phyloP scores from a whole-genome alignment of 1,140 invertebrate genomes.

The Hypothenemus hampei region DNA sequence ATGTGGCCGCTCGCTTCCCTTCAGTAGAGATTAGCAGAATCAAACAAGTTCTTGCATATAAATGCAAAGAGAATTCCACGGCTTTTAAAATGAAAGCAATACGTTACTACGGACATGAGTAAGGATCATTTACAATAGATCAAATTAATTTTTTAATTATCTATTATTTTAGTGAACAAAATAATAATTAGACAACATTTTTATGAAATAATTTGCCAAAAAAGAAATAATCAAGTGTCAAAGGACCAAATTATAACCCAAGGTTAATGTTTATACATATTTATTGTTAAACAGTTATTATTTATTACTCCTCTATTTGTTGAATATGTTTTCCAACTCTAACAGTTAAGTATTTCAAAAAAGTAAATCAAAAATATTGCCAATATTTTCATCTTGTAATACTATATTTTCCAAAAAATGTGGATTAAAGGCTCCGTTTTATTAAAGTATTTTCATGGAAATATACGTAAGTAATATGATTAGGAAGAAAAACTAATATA shows the following conservation, averaged over 20 bases:
- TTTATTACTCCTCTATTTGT: too few relatives aligned
- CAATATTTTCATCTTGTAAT: too few relatives aligned
- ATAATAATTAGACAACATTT: neutral
- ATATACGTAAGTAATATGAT: too few relatives aligned
- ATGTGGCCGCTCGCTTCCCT: constrained; percentile 66
- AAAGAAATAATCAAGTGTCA: neutral
- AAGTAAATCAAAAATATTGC: too few relatives aligned
- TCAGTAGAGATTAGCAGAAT: constrained; percentile 66
- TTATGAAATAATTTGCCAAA: neutral
- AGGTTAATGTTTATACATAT: neutral
- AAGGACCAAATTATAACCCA: neutral
- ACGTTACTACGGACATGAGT: constrained; percentile 55
- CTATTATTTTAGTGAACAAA: constrained; percentile 1
- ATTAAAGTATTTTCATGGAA: too few relatives aligned
- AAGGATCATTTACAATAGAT: neutral
- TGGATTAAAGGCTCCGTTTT: too few relatives aligned
- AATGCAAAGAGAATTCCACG: constrained; percentile 71
- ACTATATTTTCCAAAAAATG: too few relatives aligned
- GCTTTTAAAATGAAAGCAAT: constrained; percentile 67
- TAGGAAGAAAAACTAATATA: too few relatives aligned
- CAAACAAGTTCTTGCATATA: constrained; percentile 70
- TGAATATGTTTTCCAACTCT: too few relatives aligned
- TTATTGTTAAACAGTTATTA: neutral
- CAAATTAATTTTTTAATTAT: neutral
- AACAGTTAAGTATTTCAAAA: too few relatives aligned